phyloP scores from a whole-genome alignment of 2,888 invertebrate species.

The Meganola albula region DNA sequence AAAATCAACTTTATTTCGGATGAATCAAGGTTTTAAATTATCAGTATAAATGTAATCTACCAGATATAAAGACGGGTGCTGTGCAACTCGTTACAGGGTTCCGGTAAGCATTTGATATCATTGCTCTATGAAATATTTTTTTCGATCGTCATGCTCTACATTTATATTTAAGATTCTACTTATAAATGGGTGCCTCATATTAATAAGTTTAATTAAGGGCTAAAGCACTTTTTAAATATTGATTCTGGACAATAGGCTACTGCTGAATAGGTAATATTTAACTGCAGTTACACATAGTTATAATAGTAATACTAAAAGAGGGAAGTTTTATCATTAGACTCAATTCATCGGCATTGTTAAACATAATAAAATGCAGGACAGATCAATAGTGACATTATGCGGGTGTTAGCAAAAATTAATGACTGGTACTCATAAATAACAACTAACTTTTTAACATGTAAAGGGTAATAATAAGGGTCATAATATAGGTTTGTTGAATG shows the following conservation, averaged over 20 bases:
- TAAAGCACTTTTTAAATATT: too few relatives aligned
- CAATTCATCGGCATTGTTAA: slow-evolving; percentile 36
- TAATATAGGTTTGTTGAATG: too few relatives aligned
- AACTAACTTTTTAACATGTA: too few relatives aligned
- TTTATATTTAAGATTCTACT: slow-evolving; percentile 12
- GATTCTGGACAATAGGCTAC: too few relatives aligned
- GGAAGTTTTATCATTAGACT: slow-evolving; percentile 26
- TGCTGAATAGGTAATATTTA: too few relatives aligned
- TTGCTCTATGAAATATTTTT: slow-evolving; percentile 38
- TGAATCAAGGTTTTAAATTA: slow-evolving; percentile 19
- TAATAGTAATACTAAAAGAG: slow-evolving; percentile 22
- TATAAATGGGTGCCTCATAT: too few relatives aligned
- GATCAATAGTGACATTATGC: slow-evolving; percentile 55
- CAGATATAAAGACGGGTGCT: slow-evolving; percentile 44
- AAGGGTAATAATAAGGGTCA: too few relatives aligned
- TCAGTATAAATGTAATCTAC: slow-evolving; percentile 26
- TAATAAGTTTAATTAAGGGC: too few relatives aligned
- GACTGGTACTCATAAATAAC: too few relatives aligned
- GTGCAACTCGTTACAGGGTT: slow-evolving; percentile 49
- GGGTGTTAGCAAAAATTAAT: slow-evolving; percentile 42
- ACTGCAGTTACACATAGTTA: too few relatives aligned
- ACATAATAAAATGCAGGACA: slow-evolving; percentile 44
- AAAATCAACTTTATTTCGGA: slow-evolving; percentile 33
- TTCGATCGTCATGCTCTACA: too few relatives aligned
- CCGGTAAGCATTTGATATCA: slow-evolving; percentile 48